Conservation (phyloP, 2,113 vertebrate species). For the Atractosteus spatula region DNA sequence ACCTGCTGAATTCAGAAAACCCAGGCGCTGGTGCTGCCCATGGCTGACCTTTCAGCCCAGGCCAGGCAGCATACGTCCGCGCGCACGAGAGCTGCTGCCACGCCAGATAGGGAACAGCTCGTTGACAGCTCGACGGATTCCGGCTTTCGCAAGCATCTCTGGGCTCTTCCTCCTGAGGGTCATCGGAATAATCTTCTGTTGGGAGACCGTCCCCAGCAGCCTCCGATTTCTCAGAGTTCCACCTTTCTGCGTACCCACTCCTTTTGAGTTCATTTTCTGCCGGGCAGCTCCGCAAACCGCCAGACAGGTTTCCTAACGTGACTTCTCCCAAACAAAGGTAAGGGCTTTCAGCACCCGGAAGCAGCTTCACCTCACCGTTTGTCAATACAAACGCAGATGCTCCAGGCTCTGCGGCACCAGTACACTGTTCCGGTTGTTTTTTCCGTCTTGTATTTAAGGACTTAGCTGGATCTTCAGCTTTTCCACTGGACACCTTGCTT, state of each 20-base stretch:
- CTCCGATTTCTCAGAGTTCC: neutral
- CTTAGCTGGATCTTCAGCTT: neutral
- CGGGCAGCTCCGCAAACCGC: too few species aligned
- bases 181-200: neutral
- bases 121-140: constrained; percentile 2
- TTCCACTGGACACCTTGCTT: neutral
- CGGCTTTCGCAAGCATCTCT: neutral
- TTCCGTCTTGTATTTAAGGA: neutral
- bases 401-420: neutral
- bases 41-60: neutral
- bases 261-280: neutral
- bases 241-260: neutral
- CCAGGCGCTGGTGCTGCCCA: neutral
- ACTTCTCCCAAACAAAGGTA: neutral
- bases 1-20: neutral
- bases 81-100: neutral
- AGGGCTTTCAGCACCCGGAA: neutral
- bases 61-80: constrained; percentile 16
- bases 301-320: neutral
- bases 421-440: neutral
- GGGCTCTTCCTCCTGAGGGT: neutral
- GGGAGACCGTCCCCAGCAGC: neutral
- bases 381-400: neutral
- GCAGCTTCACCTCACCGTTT: neutral
- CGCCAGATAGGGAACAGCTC: constrained; percentile 4